These are phyloP conservation scores for Charina bottae DNA, from an alignment of 2,113 vertebrate species.

Conservation along the genomic window DNA sequence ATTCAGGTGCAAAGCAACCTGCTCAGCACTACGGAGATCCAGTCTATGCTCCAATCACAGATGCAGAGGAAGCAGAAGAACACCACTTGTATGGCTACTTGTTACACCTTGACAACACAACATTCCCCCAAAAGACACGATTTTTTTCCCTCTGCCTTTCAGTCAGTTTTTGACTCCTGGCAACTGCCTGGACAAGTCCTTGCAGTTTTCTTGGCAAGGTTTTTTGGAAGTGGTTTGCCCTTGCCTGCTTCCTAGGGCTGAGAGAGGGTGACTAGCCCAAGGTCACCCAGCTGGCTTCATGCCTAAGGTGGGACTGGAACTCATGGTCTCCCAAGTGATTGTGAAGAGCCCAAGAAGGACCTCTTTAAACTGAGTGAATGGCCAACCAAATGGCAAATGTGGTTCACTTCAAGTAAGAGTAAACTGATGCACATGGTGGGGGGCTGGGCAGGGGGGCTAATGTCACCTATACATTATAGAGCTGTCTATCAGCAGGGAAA, in stretches of 20 bases:
- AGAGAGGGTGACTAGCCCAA: background rate
- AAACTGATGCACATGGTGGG: background rate
- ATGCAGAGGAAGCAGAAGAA: background rate
- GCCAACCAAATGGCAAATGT: background rate
- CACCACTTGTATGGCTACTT: background rate
- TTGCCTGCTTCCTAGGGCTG: background rate
- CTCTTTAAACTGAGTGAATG: background rate
- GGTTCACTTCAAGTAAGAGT: background rate
- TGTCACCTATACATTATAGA: background rate
- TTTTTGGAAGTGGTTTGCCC: background rate
- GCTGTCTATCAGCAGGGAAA: no score
- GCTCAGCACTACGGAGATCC: background rate
- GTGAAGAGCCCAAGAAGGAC: background rate
- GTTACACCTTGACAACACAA: background rate
- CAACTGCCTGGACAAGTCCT: background rate
- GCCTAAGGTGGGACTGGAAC: background rate
- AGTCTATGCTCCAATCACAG: background rate
- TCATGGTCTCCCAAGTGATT: background rate
- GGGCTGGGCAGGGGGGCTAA: background rate
- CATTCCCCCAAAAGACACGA: background rate
- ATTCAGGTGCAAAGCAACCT: background rate
- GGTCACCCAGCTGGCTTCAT: background rate
- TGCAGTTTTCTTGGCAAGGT: background rate
- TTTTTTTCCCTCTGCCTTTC: rapidly evolving
- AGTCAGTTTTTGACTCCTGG: background rate